Evolutionary conservation across 1,140 invertebrate genomes (phyloP), one percentile per base, ranked within the genome.

Genomic region (Nephotettix cincticeps): DNA sequence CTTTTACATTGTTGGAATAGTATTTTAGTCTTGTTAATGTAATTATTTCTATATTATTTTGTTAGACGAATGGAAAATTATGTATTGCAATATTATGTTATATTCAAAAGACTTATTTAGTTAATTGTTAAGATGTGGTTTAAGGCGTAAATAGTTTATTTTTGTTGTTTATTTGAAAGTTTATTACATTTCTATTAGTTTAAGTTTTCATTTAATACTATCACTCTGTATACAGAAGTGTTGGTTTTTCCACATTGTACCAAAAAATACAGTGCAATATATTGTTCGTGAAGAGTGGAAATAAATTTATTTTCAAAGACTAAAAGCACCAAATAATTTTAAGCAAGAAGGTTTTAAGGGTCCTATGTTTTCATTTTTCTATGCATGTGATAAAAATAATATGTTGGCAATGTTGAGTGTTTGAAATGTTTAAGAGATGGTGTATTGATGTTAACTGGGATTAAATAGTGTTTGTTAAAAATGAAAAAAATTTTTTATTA

Each of bases 201-300:
- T 27, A n/a, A 43, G 21, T 61, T 2, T 11, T 4, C 6, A 11
- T 2, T 29, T 25, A 6, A 21, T 6, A 11, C 56, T 6, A 9
- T 27, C 9, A 27, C 6, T 28, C 1, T 61, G 56, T 61, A 51
- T 51, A n/a, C 47, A 11, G 4, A 51, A 17, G 13, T 29, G 21
- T 61, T 61, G 56, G 56, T 61, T 27, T 19, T 61, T 25, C 4
- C 23, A n/a, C 47, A 9, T 23, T 25, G 14, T 61, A 61, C 56
- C 56, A 61, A 61, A 61, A n/a, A 61, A 61, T 9, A 61, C 56
- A 27, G 56, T 61, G 56, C 56, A 61, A 61, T 61, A 61, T 61
- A 9, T 4, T 61, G 56, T 61, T 61, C 25, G 56, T 61, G 13
- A 14, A 27, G 2, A 21, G 56, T 61, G 13, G 6, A 27, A 4